Percentiles rank a stretch among this genome's conserved stretches.
phyloP scores from a whole-genome alignment of 2,888 invertebrate genomes.

The Xanthia icteritia region DNA sequence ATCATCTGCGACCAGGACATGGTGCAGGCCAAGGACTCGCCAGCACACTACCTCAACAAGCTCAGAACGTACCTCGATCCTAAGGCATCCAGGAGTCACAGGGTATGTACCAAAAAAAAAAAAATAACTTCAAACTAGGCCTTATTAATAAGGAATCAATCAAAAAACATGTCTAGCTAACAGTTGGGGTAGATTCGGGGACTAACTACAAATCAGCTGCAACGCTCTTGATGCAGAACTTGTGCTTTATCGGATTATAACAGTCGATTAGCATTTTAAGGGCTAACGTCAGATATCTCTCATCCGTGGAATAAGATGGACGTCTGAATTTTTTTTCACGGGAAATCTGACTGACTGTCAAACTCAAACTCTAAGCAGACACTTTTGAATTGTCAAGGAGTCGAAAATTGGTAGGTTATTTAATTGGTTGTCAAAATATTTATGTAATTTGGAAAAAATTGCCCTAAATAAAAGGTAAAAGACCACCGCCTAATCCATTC shows the following conservation, averaged over 20 bases:
- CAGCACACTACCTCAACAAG: constrained; percentile 98
- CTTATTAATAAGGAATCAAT: background rate
- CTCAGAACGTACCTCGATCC: constrained; percentile 98
- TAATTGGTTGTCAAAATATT: too few species aligned
- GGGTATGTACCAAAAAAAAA: constrained; percentile 91
- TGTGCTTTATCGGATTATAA: background rate
- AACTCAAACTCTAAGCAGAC: too few species aligned
- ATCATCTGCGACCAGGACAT: constrained; percentile 99
- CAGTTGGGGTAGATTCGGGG: background rate
- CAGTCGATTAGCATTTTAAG: background rate
- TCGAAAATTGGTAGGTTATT: too few species aligned
- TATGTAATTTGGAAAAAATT: too few species aligned
- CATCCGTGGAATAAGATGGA: background rate
- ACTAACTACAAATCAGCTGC: background rate
- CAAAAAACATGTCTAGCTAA: background rate
- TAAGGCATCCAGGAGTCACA: constrained; percentile 97
- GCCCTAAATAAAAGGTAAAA: too few species aligned
- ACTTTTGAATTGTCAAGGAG: too few species aligned
- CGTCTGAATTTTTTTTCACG: background rate
- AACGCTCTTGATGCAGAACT: background rate
- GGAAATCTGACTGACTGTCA: background rate
- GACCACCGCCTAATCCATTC: background rate
- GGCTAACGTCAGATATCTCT: too few species aligned
- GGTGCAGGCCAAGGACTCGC: constrained; percentile 99
- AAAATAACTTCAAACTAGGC: background rate